Conservation (phyloP, 2,113 vertebrate genomes). For the Chiloscyllium plagiosum region DNA sequence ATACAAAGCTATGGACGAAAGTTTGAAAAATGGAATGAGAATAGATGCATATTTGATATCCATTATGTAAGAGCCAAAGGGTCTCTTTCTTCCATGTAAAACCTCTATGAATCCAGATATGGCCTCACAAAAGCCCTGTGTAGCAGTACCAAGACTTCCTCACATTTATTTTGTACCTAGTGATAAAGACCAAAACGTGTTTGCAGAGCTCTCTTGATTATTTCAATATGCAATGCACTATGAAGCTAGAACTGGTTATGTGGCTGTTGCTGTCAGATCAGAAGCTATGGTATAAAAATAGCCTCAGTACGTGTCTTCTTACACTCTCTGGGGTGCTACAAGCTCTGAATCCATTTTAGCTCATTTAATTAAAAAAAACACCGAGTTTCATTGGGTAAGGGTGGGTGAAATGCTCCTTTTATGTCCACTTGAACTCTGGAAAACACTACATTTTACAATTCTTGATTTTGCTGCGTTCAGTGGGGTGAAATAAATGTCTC, state of each 20-base stretch:
- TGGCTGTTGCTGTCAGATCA: not conserved
- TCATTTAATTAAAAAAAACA: not conserved
- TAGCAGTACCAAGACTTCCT: not conserved
- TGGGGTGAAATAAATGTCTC: not conserved
- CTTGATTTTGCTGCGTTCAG: not conserved
- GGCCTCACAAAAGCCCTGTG: too few species aligned
- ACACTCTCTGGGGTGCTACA: not conserved
- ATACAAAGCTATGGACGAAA: too few species aligned
- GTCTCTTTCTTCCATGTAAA: too few species aligned
- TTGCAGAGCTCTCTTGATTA: not conserved
- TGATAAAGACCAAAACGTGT: not conserved
- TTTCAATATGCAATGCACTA: not conserved
- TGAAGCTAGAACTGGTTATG: not conserved
- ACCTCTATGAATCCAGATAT: not conserved
- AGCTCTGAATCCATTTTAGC: not conserved
- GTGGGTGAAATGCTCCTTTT: not conserved
- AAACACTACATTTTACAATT: not conserved
- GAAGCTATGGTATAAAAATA: not conserved
- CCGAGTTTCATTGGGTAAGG: not conserved
- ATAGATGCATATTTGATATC: too few species aligned
- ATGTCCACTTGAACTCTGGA: not conserved
- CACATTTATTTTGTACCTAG: not conserved
- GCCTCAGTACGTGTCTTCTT: not conserved
- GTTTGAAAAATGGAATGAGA: too few species aligned
- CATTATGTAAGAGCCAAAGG: too few species aligned